phyloP scores from a whole-genome alignment of 2,888 invertebrate species.

The Eurytoma californica region DNA sequence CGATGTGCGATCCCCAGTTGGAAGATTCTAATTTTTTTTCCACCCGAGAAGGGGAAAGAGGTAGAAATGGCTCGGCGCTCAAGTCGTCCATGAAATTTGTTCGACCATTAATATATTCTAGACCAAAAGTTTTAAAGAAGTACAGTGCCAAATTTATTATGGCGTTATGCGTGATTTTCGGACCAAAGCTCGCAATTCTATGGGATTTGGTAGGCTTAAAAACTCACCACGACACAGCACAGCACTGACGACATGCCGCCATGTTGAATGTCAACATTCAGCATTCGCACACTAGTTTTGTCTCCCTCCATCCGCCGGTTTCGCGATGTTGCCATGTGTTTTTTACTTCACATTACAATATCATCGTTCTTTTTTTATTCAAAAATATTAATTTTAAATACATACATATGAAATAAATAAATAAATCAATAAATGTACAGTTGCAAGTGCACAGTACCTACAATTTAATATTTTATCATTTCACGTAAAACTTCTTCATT shows the following conservation, averaged over 20 bases:
- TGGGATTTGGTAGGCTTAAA: conserved; percentile 62
- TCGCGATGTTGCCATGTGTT: conserved; percentile 52
- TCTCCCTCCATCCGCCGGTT: conserved; percentile 56
- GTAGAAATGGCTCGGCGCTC: conserved; percentile 41
- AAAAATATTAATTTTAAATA: no score
- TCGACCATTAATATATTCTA: neutral
- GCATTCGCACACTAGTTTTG: conserved; percentile 59
- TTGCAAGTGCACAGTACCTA: no score
- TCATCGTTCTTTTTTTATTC: no score
- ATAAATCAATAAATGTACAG: no score
- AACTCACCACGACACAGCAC: conserved; percentile 97
- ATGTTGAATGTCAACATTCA: conserved; percentile 90
- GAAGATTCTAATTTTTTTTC: conserved; percentile 68
- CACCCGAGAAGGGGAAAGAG: conserved; percentile 45
- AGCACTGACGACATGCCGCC: conserved; percentile 97
- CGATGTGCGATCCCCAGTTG: conserved; percentile 61
- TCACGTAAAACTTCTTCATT: no score
- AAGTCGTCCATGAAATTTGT: conserved; percentile 37
- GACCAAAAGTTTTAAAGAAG: neutral
- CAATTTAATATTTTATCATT: no score
- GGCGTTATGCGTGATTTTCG: conserved; percentile 14
- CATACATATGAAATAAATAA: no score
- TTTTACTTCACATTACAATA: neutral
- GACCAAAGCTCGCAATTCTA: conserved; percentile 61
- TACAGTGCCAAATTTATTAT: conserved; percentile 5